These are phyloP conservation scores for Malurus leucopterus DNA, from an alignment of 2,797 vertebrate species.

Conservation along the genomic window DNA sequence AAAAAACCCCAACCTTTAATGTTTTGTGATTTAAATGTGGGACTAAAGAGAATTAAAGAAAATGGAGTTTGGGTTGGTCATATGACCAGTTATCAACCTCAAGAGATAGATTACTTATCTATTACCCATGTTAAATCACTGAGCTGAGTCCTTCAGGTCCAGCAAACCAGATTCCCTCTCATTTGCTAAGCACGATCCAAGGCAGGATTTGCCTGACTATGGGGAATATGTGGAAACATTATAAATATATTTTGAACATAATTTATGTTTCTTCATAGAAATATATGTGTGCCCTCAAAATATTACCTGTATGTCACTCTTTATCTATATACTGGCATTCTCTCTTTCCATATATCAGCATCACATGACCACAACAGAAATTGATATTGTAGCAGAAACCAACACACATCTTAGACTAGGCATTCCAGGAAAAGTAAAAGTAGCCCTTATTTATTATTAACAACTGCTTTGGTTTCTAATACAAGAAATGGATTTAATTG, in stretches of 20 bases:
- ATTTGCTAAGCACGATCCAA: background rate
- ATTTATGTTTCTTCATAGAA: background rate
- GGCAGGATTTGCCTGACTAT: fast-evolving
- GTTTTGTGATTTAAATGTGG: background rate
- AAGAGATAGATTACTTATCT: background rate
- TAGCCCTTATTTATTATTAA: background rate
- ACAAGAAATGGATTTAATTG: background rate
- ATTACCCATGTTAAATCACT: background rate
- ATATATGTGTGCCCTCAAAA: background rate
- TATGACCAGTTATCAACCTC: fast-evolving
- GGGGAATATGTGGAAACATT: background rate
- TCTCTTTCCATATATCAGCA: background rate
- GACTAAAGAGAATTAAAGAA: background rate
- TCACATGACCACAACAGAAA: background rate
- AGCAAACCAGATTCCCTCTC: background rate
- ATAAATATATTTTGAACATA: background rate
- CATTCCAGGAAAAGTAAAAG: background rate
- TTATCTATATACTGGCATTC: background rate
- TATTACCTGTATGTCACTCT: background rate
- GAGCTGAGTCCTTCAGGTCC: background rate
- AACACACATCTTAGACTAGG: background rate
- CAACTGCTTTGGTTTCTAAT: background rate
- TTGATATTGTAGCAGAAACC: background rate
- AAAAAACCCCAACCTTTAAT: background rate
- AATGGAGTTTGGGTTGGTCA: background rate